Base-by-base conservation (phyloP, 2,888 invertebrate species). In the Caenorhabditis japonica region DNA sequence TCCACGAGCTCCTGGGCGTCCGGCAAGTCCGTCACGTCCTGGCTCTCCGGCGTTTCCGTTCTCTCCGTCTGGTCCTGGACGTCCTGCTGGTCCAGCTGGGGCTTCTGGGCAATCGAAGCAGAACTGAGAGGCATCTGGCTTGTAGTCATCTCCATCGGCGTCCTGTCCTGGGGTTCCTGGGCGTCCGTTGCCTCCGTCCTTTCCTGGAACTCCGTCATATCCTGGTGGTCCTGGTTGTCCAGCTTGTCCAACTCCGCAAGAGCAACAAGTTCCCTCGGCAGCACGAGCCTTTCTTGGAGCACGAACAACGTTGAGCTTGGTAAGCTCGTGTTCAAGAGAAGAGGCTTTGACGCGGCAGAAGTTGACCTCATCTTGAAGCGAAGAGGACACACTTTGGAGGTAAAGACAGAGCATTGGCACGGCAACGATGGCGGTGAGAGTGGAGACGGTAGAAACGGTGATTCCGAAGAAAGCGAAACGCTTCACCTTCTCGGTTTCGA, bases 291-390 rank as follows among this genome's bases (percentile, higher is more conserved):
- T 75, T 72, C 79, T 72, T 56, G 79, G 79, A 25, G 76, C 75
- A 39, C 76, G 79, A 43, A 68, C 58, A 3, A 70, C 39, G 33
- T 58, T 58, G 33, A 82, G 73, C 69, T 79, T 79, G 41, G 77
- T 43, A 64, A 77, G 79, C 61, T 82, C 77, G 36, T 80, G 76
- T 38, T 80, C 77, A 53, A 82, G 82, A 25, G 79, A 75, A 8
- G 66, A 62, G 41, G 82, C 77, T 15, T 77, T 72, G 27, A 71
- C 72, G 36, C 82, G 79, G 66, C 84, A 84, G 76, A 81, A 84
- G 70, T 83, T 81, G 66, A 83, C 76, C 71, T 84, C 84, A 53
- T 83, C 80, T 55, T 81, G 77, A 60, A 84, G 77, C 38, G 79
- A 71, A 23, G 83, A 80, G 53, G 83, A 83, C 8, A 84, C 79